phyloP scores from a whole-genome alignment of 2,888 invertebrate species.

The Leptinotarsa peninsularis region DNA sequence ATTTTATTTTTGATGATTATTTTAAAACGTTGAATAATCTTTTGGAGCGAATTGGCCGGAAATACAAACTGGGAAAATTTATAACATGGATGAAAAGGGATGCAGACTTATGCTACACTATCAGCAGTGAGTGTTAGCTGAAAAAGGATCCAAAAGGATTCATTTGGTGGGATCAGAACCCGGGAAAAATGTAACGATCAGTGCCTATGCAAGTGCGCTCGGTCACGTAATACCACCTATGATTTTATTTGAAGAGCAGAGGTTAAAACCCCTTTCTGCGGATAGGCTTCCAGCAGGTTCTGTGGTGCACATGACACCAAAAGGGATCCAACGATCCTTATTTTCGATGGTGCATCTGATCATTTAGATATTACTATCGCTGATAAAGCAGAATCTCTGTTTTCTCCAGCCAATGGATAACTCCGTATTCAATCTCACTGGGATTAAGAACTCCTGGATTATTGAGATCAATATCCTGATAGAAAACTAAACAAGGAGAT shows the following conservation, averaged over 20 bases:
- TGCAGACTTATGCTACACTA: constrained; percentile 53
- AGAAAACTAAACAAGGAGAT: constrained; percentile 54
- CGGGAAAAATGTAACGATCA: constrained; percentile 57
- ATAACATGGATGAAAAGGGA: constrained; percentile 55
- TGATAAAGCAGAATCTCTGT: constrained; percentile 54
- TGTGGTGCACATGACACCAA: background rate
- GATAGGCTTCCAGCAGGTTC: constrained; percentile 36
- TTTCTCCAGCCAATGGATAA: constrained; percentile 60
- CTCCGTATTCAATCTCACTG: constrained; percentile 55
- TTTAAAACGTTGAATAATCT: background rate
- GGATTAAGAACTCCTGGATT: constrained; percentile 56
- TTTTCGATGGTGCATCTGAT: constrained; percentile 55
- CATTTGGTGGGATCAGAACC: constrained; percentile 47
- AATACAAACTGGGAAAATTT: constrained; percentile 46
- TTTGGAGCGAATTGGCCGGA: constrained; percentile 28
- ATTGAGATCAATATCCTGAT: constrained; percentile 50
- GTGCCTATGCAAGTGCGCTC: constrained; percentile 55
- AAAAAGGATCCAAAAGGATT: no score
- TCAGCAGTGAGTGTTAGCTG: constrained; percentile 42
- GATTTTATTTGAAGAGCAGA: constrained; percentile 48
- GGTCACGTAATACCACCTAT: constrained; percentile 49
- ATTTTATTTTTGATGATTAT: constrained; percentile 41
- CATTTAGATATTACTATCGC: constrained; percentile 55
- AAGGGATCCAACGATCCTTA: constrained; percentile 41
- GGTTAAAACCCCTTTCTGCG: constrained; percentile 32